Conservation (phyloP, 2,888 invertebrate genomes). For the Bellardia pandia region DNA sequence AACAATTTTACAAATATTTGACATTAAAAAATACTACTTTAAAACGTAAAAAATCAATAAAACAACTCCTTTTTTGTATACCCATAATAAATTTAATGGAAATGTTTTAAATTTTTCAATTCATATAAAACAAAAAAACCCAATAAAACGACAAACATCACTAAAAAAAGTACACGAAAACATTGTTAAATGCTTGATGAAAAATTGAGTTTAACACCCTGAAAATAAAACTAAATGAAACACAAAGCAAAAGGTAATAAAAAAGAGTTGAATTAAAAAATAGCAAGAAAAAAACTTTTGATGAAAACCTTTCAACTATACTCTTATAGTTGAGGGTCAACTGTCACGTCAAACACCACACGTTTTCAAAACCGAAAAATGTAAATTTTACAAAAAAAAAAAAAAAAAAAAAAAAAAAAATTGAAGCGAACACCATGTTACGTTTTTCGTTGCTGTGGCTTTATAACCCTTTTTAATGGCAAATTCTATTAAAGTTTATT, state of each 20-base stretch:
- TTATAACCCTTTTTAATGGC: constrained; percentile 51
- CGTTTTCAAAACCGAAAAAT: constrained; percentile 34
- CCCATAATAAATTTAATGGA: constrained; percentile 37
- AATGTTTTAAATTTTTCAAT: constrained; percentile 14
- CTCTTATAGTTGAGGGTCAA: constrained; percentile 53
- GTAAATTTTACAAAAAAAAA: constrained; percentile 41
- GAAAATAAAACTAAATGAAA: constrained; percentile 2
- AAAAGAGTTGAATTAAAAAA: constrained; percentile 20
- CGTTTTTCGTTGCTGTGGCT: constrained; percentile 30
- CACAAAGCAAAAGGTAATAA: constrained; percentile 12
- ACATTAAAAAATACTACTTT: too few relatives aligned
- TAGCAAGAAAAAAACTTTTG: background rate
- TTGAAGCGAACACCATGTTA: background rate
- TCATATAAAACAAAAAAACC: background rate
- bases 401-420: background rate
- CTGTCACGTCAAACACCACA: constrained; percentile 45
- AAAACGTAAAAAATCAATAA: too few relatives aligned
- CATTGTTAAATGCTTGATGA: constrained; percentile 35
- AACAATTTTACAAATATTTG: background rate
- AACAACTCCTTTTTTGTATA: background rate
- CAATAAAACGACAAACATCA: background rate
- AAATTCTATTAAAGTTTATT: constrained; percentile 48
- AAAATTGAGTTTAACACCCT: constrained; percentile 31
- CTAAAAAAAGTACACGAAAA: constrained; percentile 1
- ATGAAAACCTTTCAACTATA: constrained; percentile 37